Evolutionary conservation across 2,113 vertebrate genomes (phyloP), one percentile per base, ranked within the genome.

Genomic region (Semnopithecus entellus): DNA sequence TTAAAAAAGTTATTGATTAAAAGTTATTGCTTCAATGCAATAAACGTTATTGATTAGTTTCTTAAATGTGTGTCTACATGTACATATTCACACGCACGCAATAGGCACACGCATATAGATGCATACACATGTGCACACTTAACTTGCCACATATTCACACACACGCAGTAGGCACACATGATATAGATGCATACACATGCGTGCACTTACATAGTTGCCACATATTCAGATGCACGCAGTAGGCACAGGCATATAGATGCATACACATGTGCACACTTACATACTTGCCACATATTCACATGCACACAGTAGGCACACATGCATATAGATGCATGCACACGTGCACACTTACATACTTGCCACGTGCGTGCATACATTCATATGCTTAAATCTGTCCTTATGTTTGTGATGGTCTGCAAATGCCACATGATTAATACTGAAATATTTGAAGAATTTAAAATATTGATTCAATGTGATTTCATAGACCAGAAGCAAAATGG

Each of bases 361-460:
- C 38, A 20, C 10, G 48, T 4, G 1, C 0, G 0, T 14, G 1
- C 1, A 2, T 25, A 11, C 80, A 3, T 64, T 64, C 27, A 64
- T 3, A 5, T 2, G 48, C 35, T 66, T 16, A 59, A 10, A 22
- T 16, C 8, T 11, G 3, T 4, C 72, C 45, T 66, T 25, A 13
- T 0, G 0, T 50, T 43, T 20, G 23, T 40, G 30, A 7, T 45
- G 55, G 43, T n/a, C 43, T 66, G 25, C 1, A 32, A 17, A 50
- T 32, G 18, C 30, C 48, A 59, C 86, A 61, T 5, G 2, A 17
- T 12, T 38, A 35, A n/a, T 3, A 4, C 6, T 88, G 9, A 57
- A 20, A 12, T 27, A 7, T 8, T 27, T 59, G 64, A 40, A 20
- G 20, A 6, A 16, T 17, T 70, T 70, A 48, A 20, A 20, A 20